Evolutionary conservation across 2,797 vertebrate species (phyloP).

Genomic region (Coregonus sp.): DNA sequence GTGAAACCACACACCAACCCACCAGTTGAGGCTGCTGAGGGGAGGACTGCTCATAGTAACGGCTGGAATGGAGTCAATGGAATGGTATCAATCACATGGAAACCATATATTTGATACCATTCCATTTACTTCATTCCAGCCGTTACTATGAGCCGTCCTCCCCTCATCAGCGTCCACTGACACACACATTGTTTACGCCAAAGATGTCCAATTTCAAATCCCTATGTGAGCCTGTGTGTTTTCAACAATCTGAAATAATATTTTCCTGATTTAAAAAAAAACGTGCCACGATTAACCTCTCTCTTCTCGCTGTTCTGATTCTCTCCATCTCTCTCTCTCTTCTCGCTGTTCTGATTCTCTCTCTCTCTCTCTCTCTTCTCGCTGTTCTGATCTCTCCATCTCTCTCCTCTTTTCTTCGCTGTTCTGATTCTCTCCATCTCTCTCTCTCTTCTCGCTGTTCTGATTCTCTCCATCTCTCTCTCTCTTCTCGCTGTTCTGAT

Average conservation of each 20-base stretch:
- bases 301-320: not conserved
- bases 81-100: no score
- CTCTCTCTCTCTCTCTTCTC: not conserved
- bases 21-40: no score
- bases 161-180: no score
- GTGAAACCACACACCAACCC: not conserved
- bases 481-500: not conserved
- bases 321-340: conserved; percentile 15
- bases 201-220: conserved; percentile 20
- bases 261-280: not conserved
- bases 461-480: conserved; percentile 5
- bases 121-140: no score
- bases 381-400: not conserved
- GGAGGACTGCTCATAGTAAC: no score
- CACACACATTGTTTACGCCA: conserved; percentile 13
- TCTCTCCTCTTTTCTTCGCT: not conserved
- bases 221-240: not conserved
- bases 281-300: not conserved
- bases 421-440: conserved; percentile 4
- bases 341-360: conserved; percentile 10
- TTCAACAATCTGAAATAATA: not conserved
- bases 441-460: not conserved
- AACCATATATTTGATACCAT: no score
- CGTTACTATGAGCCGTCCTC: no score
- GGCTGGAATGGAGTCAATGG: no score